These are phyloP conservation scores for Pherbina coryleti DNA, from an alignment of 2,888 invertebrate genomes.

Conservation along the genomic window DNA sequence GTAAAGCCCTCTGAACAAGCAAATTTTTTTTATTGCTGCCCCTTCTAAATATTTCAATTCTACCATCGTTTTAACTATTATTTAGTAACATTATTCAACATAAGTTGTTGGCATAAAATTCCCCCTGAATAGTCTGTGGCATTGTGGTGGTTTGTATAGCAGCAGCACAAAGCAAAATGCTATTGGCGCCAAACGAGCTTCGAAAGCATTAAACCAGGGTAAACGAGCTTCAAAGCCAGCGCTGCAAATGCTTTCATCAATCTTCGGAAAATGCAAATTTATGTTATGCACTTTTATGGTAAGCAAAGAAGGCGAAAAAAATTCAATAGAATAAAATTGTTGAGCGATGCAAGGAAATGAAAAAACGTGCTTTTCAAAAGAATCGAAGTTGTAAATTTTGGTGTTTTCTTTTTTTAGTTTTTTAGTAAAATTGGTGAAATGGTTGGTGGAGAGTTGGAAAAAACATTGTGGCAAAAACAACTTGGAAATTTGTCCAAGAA, in stretches of 20 bases:
- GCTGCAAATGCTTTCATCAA: slow-evolving; percentile 26
- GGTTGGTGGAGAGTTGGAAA: too few relatives aligned
- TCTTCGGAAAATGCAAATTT: slow-evolving; percentile 27
- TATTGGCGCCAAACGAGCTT: neutral
- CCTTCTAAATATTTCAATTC: too few relatives aligned
- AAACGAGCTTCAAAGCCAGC: neutral
- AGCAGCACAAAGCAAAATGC: slow-evolving; percentile 7
- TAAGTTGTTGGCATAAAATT: slow-evolving; percentile 19
- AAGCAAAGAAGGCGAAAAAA: neutral
- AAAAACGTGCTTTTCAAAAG: neutral
- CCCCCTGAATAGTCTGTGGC: slow-evolving; percentile 10
- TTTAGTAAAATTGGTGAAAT: neutral
- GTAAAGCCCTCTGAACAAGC: too few relatives aligned
- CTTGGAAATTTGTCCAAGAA: slow-evolving; percentile 21
- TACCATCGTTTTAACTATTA: neutral
- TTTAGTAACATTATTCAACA: slow-evolving; percentile 25
- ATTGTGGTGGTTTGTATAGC: neutral
- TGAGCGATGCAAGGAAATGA: neutral
- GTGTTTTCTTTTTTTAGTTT: neutral
- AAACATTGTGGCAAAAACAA: neutral
- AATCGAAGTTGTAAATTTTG: slow-evolving; percentile 17
- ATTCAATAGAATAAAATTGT: slow-evolving; percentile 4
- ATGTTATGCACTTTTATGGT: slow-evolving; percentile 21
- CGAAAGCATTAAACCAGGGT: neutral
- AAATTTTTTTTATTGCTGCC: too few relatives aligned